Conservation (phyloP, 2,113 vertebrate species). For the Stegostoma tigrinum region DNA sequence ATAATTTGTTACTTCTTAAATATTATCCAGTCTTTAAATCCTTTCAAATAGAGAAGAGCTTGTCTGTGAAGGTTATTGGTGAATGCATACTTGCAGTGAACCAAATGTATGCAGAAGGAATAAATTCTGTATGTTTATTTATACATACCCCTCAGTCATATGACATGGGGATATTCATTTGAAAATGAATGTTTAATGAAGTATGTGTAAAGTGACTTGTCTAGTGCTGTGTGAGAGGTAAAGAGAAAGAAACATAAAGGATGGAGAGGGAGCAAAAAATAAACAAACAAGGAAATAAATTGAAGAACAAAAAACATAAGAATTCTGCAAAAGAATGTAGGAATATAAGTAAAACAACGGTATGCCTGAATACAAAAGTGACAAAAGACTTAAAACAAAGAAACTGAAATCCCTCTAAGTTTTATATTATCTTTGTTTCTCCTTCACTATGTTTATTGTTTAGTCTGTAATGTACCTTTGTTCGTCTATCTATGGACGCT, state of each 20-base stretch:
- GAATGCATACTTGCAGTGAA: background rate
- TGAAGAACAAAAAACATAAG: background rate
- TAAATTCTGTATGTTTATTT: background rate
- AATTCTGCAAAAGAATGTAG: background rate
- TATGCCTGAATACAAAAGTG: background rate
- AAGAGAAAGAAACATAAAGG: background rate
- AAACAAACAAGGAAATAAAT: too few relatives aligned
- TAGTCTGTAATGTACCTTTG: background rate
- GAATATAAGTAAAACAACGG: background rate
- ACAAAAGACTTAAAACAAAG: background rate
- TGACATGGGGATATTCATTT: constrained; percentile 19
- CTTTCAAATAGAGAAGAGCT: background rate
- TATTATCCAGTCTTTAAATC: background rate
- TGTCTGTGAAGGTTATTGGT: background rate
- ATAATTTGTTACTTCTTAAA: background rate
- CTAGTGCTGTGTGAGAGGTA: background rate
- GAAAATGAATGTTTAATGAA: background rate
- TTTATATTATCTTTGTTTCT: background rate
- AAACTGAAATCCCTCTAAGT: background rate
- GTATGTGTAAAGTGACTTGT: background rate
- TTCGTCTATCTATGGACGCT: background rate
- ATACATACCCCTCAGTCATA: background rate
- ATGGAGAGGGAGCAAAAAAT: background rate
- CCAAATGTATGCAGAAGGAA: background rate
- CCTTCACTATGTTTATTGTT: background rate